Evolutionary conservation across 2,888 invertebrate species (phyloP).

Genomic region (Nineta flava): DNA sequence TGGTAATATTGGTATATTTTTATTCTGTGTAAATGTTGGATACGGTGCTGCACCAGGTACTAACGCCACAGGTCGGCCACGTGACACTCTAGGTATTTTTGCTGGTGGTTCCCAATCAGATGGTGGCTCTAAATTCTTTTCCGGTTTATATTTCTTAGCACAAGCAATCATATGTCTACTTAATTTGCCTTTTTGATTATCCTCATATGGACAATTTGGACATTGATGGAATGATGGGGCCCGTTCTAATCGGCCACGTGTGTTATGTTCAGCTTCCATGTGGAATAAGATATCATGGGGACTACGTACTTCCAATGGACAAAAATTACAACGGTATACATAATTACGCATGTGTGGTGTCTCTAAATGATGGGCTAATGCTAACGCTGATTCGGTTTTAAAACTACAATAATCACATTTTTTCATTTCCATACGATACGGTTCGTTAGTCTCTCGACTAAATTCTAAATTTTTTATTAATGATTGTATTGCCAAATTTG

Average conservation of each 20-base stretch:
- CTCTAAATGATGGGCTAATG: constrained; percentile 75
- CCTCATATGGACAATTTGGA: constrained; percentile 86
- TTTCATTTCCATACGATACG: constrained; percentile 54
- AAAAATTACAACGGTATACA: constrained; percentile 53
- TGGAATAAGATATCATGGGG: constrained; percentile 81
- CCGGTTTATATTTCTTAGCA: constrained; percentile 76
- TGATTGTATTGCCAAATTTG: constrained; percentile 64
- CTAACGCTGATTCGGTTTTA: constrained; percentile 70
- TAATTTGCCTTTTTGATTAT: constrained; percentile 81
- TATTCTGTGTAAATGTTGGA: constrained; percentile 33
- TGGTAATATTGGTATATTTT: constrained; percentile 25
- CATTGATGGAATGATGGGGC: constrained; percentile 83
- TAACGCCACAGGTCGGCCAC: constrained; percentile 24
- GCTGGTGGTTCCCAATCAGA: constrained; percentile 88
- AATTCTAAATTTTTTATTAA: constrained; percentile 72
- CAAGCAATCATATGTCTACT: constrained; percentile 78
- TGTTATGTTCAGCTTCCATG: constrained; percentile 80
- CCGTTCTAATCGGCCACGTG: constrained; percentile 66
- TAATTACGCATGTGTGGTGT: constrained; percentile 84
- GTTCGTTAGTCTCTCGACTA: constrained; percentile 72
- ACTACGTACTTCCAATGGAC: constrained; percentile 56
- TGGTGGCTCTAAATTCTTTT: constrained; percentile 72
- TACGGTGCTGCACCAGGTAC: constrained; percentile 24
- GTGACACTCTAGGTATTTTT: constrained; percentile 64
- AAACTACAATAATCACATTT: constrained; percentile 83